Evolutionary conservation across 92 coral and sea anemone genomes (phyloP), one percentile per base, ranked within the genome.

Genomic region (Heteractis magnifica): DNA sequence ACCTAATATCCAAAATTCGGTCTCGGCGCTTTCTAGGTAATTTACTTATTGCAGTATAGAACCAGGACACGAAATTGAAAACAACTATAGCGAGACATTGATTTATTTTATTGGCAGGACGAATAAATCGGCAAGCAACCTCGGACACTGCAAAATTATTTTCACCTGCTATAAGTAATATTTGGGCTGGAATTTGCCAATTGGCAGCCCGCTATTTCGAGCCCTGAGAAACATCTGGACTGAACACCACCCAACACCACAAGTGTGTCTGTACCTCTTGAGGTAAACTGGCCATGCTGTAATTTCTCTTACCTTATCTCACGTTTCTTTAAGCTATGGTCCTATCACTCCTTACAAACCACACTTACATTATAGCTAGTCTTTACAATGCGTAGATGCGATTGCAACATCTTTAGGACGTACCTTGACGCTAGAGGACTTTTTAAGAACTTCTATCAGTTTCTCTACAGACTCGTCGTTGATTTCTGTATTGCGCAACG

Each of bases 401-500:
- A 53, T 53, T 53, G 9, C 9, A 53, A 53, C 10, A 53, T n/a
- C 12, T 65, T 62, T 80, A 19, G 11, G 76, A 53, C 26, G 58
- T 78, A 94, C 99, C 95, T 92, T 96, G 26, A 96, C 76, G 55
- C 81, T 65, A 9, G 84, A 49, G 16, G 86, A 81, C 58, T 71
- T 73, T 71, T 94, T 92, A 20, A 96, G 84, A 49, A 86, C 91
- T 15, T 71, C 70, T 8, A 87, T 86, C 51, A 96, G 85, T 72
- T 90, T 91, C 53, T 89, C 94, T 20, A 94, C 72, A 4, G 90
- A 79, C 1, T 84, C 80, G 81, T 96, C 98, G 49, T 86, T 89
- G 70, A 88, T 75, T 49, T 86, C 87, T 7, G 95, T 88, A 72
- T 96, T 96, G 19, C 99, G 91, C 76, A 96, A 90, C 70, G 91